A percentile compares a stretch with the other conserved stretches of the same genome.
phyloP scores from a whole-genome alignment of 1,140 invertebrate genomes.

The Orius laevigatus region DNA sequence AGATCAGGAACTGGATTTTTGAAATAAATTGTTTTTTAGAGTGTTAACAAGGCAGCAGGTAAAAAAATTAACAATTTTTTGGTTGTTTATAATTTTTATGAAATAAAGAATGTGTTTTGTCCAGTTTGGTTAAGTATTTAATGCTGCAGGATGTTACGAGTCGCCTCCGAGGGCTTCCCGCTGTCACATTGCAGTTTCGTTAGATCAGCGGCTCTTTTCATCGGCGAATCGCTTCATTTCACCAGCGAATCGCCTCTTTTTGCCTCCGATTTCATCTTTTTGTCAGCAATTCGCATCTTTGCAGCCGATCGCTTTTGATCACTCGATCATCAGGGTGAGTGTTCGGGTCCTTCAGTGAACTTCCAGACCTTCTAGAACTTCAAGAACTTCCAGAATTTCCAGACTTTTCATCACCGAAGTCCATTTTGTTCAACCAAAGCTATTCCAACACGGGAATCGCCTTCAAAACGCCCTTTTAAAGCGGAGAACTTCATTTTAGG shows the following conservation, averaged over 20 bases:
- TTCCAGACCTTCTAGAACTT: background rate
- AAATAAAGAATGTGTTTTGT: background rate
- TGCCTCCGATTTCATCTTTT: background rate
- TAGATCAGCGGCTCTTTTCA: background rate
- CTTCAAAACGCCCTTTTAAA: no score
- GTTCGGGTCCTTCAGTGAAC: constrained; percentile 1
- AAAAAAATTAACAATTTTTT: background rate
- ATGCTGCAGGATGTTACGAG: constrained; percentile 14
- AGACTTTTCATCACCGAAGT: no score
- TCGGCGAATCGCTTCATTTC: no score
- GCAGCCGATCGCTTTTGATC: background rate
- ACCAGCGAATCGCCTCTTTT: background rate
- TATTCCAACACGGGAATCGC: no score
- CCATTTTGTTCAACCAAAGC: no score
- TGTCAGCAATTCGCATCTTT: background rate
- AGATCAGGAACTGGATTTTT: background rate
- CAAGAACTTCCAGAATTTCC: constrained; percentile 7
- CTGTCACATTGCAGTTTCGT: constrained; percentile 9
- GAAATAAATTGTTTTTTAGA: background rate
- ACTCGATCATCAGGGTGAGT: background rate
- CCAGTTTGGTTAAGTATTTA: constrained; percentile 18
- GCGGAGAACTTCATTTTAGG: no score
- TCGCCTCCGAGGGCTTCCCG: background rate
- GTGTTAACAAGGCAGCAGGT: background rate
- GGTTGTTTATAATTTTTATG: background rate